Evolutionary conservation across 2,888 invertebrate species (phyloP).

Genomic region (Lasioglossum morio): DNA sequence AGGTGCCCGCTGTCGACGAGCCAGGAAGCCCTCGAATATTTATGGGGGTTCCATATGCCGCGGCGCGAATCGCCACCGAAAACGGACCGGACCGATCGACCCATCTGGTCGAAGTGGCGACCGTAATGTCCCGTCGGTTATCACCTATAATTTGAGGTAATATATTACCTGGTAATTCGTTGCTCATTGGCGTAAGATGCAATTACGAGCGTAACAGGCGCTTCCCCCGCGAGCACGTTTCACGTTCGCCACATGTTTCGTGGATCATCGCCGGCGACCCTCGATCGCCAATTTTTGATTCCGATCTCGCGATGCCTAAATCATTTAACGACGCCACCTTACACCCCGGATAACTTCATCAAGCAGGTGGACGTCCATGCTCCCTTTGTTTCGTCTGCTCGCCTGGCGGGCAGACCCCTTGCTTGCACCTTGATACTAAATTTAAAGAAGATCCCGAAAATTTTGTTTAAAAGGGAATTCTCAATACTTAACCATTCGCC

Average conservation of each 20-base stretch:
- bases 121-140: conserved; percentile 82
- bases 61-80: conserved; percentile 76
- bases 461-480: not conserved
- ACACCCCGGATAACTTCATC: conserved; percentile 66
- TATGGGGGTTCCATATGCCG: conserved; percentile 80
- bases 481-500: not conserved
- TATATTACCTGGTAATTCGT: conserved; percentile 84
- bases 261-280: conserved; percentile 52
- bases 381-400: conserved; percentile 24
- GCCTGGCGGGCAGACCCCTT: not conserved
- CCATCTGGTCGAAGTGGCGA: conserved; percentile 82
- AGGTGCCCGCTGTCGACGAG: conserved; percentile 39
- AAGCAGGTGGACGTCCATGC: conserved; percentile 62
- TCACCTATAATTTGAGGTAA: conserved; percentile 84
- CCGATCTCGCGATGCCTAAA: conserved; percentile 68
- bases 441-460: not conserved
- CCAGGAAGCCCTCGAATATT: conserved; percentile 73
- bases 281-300: conserved; percentile 66
- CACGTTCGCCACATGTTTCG: conserved; percentile 79
- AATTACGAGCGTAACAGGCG: conserved; percentile 79
- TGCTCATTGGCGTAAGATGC: conserved; percentile 81
- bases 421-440: not conserved
- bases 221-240: conserved; percentile 67
- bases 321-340: conserved; percentile 67
- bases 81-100: conserved; percentile 69